A percentile compares a stretch with the other conserved stretches of the same genome.
Evolutionary conservation across 2,888 invertebrate genomes (phyloP).

Genomic region (Drosophila paramelanica): DNA sequence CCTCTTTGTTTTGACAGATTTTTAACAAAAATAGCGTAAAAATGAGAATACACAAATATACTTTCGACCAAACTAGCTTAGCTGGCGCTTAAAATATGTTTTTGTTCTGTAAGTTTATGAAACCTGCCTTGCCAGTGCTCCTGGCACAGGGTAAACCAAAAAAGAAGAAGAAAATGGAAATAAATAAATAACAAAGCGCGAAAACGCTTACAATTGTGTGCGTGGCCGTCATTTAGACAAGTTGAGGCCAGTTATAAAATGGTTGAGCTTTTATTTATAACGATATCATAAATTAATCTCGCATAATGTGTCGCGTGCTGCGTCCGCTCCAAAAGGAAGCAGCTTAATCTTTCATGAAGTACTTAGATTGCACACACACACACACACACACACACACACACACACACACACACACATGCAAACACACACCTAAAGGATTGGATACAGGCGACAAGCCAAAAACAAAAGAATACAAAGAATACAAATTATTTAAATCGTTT

Average conservation of each 20-base stretch:
- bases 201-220: constrained; percentile 27
- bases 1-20: background rate
- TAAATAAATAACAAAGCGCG: constrained; percentile 3
- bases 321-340: constrained; percentile 43
- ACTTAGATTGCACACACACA: constrained; percentile 46
- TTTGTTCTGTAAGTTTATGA: no score
- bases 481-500: background rate
- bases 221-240: constrained; percentile 40
- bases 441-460: constrained; percentile 22
- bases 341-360: constrained; percentile 76
- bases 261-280: constrained; percentile 75
- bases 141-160: constrained; percentile 1
- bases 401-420: constrained; percentile 24
- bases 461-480: no score
- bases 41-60: no score
- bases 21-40: background rate
- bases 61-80: no score
- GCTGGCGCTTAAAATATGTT: no score
- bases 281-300: constrained; percentile 78
- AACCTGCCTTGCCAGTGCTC: background rate
- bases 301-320: constrained; percentile 70
- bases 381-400: constrained; percentile 4
- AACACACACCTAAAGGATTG: constrained; percentile 40
- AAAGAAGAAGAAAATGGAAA: no score
- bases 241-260: constrained; percentile 65